Evolutionary conservation across 2,888 invertebrate species (phyloP).

Genomic region (Melipona beecheii): DNA sequence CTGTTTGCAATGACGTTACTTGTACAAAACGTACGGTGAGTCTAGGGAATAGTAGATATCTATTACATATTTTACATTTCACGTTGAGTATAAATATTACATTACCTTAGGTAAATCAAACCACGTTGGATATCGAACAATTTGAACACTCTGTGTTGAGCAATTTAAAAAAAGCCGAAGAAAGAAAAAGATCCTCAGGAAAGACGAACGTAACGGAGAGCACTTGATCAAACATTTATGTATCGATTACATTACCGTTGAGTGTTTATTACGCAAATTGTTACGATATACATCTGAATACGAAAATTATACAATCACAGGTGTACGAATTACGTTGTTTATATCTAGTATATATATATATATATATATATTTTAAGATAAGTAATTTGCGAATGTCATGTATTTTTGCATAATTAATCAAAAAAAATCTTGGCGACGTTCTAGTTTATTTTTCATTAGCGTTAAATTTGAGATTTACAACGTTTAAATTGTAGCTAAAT

Average conservation of each 20-base stretch:
- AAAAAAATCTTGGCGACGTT: not conserved
- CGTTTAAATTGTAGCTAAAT: not conserved
- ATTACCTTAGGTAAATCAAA: constrained; percentile 57
- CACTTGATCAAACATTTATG: constrained; percentile 52
- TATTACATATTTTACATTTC: too few species aligned
- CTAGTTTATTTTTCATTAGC: constrained; percentile 2
- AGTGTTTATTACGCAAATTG: constrained; percentile 22
- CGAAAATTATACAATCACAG: not conserved
- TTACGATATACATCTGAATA: not conserved
- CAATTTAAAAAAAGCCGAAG: constrained; percentile 93
- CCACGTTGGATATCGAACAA: constrained; percentile 86
- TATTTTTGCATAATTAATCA: not conserved
- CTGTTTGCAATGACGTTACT: constrained; percentile 73
- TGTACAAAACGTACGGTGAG: not conserved
- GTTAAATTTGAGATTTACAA: not conserved
- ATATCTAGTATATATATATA: not conserved
- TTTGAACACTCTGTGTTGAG: constrained; percentile 93
- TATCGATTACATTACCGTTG: not conserved
- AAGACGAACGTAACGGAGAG: constrained; percentile 88
- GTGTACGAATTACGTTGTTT: not conserved
- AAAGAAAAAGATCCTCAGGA: constrained; percentile 90
- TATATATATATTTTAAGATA: not conserved
- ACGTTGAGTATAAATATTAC: not conserved
- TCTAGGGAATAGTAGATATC: too few species aligned
- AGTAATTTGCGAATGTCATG: not conserved